Evolutionary conservation across 2,797 vertebrate genomes (phyloP).

Genomic region (Lindbergichthys nudifrons): DNA sequence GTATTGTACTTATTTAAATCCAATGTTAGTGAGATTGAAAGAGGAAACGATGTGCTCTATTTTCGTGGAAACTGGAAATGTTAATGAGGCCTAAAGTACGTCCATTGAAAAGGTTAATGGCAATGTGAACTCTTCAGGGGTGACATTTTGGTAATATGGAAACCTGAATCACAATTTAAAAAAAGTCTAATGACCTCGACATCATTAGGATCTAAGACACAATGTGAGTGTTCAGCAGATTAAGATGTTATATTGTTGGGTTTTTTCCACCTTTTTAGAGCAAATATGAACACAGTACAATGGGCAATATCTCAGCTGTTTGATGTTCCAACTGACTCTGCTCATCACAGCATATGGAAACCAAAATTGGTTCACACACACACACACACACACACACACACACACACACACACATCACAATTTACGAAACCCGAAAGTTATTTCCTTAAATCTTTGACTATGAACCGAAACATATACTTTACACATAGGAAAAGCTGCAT

Average conservation of each 20-base stretch:
- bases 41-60: conserved; percentile 44
- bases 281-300: not conserved
- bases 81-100: conserved; percentile 79
- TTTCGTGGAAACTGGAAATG: conserved; percentile 65
- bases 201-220: conserved; percentile 32
- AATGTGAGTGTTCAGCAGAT: conserved; percentile 27
- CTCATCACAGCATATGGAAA: too few species aligned
- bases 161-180: conserved; percentile 23
- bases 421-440: not conserved
- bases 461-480: not conserved
- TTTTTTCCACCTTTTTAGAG: conserved; percentile 8
- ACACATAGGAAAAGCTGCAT: not conserved
- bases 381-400: too few species aligned
- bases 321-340: too few species aligned
- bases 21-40: conserved; percentile 80
- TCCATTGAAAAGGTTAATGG: conserved; percentile 77
- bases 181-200: conserved; percentile 45
- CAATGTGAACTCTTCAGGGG: conserved; percentile 61
- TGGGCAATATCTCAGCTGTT: too few species aligned
- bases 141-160: conserved; percentile 69
- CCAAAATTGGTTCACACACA: too few species aligned
- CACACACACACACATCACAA: too few species aligned
- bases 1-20: conserved; percentile 83
- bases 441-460: not conserved
- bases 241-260: conserved; percentile 7